Conservation (phyloP, 1,140 invertebrate genomes). For the Chrysopa pallens region DNA sequence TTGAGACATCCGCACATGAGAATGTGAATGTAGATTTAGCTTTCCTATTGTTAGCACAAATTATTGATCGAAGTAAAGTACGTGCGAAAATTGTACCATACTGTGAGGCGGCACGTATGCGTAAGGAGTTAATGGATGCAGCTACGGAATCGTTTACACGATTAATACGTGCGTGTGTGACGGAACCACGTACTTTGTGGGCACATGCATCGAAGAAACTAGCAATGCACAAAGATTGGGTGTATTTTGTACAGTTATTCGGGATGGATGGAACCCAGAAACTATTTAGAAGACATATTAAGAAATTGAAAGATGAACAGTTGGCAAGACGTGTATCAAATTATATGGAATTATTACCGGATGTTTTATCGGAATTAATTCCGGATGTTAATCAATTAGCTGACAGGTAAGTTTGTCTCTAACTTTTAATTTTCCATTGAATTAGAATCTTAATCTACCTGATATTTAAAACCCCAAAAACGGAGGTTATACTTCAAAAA, state of each 20-base stretch:
- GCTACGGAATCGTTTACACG: constrained; percentile 75
- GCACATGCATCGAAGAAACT: constrained; percentile 71
- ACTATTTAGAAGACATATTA: constrained; percentile 65
- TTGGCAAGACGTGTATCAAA: constrained; percentile 59
- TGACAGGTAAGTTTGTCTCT: constrained; percentile 47
- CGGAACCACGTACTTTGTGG: constrained; percentile 75
- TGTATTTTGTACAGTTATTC: constrained; percentile 81
- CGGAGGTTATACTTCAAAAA: no score
- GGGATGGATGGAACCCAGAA: constrained; percentile 68
- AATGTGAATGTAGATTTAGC: constrained; percentile 94
- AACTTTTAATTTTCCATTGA: no score
- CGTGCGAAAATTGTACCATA: constrained; percentile 55
- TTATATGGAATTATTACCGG: constrained; percentile 64
- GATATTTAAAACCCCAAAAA: no score
- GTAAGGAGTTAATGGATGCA: constrained; percentile 76
- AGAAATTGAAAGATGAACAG: constrained; percentile 73
- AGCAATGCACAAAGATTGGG: constrained; percentile 71
- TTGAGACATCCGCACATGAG: constrained; percentile 91
- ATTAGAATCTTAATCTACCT: no score
- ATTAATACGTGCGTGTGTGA: constrained; percentile 64
- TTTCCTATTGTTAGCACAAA: constrained; percentile 81
- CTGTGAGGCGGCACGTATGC: constrained; percentile 63
- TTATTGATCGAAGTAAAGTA: constrained; percentile 62
- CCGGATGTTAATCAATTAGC: constrained; percentile 59
- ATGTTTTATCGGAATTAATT: constrained; percentile 64